Evolutionary conservation across 2,797 vertebrate genomes (phyloP), one percentile per base, ranked within the genome.

Genomic region (Rhinella marina): DNA sequence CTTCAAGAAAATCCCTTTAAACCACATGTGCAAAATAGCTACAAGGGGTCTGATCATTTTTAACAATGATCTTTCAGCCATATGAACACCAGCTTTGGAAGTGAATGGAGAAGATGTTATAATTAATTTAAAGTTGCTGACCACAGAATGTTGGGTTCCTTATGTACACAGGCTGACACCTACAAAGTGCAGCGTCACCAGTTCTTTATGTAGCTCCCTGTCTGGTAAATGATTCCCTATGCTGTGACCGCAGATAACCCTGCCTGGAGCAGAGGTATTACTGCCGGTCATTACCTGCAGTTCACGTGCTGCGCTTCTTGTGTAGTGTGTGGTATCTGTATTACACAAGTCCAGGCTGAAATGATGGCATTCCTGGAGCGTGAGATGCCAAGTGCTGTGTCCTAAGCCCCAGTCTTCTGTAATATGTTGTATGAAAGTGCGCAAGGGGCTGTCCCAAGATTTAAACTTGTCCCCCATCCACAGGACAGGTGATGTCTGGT

Each of bases 251-350:
- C 41, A 12, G 19, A 23, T 75, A n/a, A n/a, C 1, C 41, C 72
- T 75, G 27, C 10, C 29, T 3, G 5, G 16, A 8, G 17, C 16
- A 29, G 19, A 8, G 19, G 32, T n/a, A 61, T 72, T 70, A 70
- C 25, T 64, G 80, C 59, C n/a, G 61, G 73, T 48, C 86, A 56
- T 88, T 54, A 66, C 82, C 66, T 79, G 54, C 41, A 23, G 76
- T 64, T 50, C 66, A 50, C 61, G 25, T 80, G 54, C 21, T 54
- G 6, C 81, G 77, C 57, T 62, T 85, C 66, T 32, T 41, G 32
- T 14, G 3, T 81, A 56, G 29, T 73, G 19, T 16, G 4, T 81
- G 76, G 32, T 75, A 9, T 11, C 76, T 52, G 29, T 70, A 29
- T 79, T 70, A 76, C 61, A 59, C 56, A 87, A 61, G 52, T 48